Evolutionary conservation across 2,113 vertebrate species (phyloP).

Genomic region (Tupaia chinensis): DNA sequence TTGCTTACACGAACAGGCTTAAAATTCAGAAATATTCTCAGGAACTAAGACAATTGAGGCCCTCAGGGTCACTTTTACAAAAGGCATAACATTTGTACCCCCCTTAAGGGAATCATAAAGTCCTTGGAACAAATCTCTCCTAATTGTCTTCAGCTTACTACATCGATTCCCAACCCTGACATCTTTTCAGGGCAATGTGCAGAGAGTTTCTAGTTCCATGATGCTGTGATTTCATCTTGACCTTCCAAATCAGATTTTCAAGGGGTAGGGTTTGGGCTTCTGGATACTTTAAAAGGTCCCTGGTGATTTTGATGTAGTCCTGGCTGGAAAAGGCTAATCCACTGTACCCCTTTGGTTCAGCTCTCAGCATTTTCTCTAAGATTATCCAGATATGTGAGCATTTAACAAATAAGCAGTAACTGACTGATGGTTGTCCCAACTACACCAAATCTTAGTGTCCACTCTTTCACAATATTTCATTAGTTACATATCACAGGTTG

Average conservation of each 20-base stretch:
- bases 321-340: not conserved
- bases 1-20: slow-evolving; percentile 16
- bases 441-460: not conserved
- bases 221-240: not conserved
- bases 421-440: not conserved
- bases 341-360: accelerated
- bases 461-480: not conserved
- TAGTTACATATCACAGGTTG: not conserved
- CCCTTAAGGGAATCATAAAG: slow-evolving; percentile 10
- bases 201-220: not conserved
- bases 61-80: slow-evolving; percentile 53
- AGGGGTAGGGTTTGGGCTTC: not conserved
- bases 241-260: not conserved
- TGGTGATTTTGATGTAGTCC: not conserved
- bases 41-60: slow-evolving; percentile 57
- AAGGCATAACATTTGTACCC: slow-evolving; percentile 42
- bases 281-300: not conserved
- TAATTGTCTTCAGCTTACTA: slow-evolving; percentile 21
- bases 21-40: slow-evolving; percentile 66
- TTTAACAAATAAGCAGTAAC: not conserved
- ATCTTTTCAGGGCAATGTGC: not conserved
- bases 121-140: slow-evolving; percentile 18
- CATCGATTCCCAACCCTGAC: not conserved
- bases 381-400: not conserved
- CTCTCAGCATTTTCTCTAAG: not conserved